Evolutionary conservation across 2,113 vertebrate species (phyloP).

Genomic region (Hippocampus zosterae): DNA sequence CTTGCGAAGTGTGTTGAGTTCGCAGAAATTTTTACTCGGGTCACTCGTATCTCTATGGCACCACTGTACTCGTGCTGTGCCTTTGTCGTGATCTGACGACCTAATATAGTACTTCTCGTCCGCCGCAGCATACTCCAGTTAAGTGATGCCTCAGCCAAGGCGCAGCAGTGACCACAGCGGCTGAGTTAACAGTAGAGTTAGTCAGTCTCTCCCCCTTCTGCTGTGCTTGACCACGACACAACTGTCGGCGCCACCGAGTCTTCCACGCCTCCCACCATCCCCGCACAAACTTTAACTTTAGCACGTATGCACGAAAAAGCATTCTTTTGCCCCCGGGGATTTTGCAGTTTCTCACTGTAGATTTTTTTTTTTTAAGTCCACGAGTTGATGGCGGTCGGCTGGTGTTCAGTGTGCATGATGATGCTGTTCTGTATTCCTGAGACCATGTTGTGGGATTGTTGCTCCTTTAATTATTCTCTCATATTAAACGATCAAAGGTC

Average conservation of each 20-base stretch:
- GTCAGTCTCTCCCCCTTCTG: conserved; percentile 10
- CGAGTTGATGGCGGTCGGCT: conserved; percentile 27
- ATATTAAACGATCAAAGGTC: conserved; percentile 78
- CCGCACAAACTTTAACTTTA: conserved; percentile 16
- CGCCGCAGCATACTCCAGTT: background rate
- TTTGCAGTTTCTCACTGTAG: conserved; percentile 36
- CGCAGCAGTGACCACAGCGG: conserved; percentile 19
- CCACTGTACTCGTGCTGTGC: background rate
- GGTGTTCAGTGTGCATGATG: conserved; percentile 34
- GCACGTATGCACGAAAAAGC: conserved; percentile 1
- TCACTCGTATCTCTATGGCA: background rate
- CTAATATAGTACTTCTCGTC: background rate
- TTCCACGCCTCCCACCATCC: conserved; percentile 17
- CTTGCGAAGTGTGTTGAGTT: too few relatives aligned
- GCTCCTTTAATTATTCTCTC: conserved; percentile 78
- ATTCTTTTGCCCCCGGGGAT: background rate
- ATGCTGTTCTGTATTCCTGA: conserved; percentile 65
- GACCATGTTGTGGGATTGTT: conserved; percentile 68
- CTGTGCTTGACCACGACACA: conserved; percentile 35
- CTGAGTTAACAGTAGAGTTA: conserved; percentile 6
- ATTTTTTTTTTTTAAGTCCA: conserved; percentile 21
- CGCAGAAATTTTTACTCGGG: too few relatives aligned
- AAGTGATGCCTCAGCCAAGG: conserved; percentile 16
- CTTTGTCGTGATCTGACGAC: background rate
- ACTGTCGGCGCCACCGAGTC: conserved; percentile 34